phyloP scores from a whole-genome alignment of 2,888 invertebrate species.

The Stenurella melanura region DNA sequence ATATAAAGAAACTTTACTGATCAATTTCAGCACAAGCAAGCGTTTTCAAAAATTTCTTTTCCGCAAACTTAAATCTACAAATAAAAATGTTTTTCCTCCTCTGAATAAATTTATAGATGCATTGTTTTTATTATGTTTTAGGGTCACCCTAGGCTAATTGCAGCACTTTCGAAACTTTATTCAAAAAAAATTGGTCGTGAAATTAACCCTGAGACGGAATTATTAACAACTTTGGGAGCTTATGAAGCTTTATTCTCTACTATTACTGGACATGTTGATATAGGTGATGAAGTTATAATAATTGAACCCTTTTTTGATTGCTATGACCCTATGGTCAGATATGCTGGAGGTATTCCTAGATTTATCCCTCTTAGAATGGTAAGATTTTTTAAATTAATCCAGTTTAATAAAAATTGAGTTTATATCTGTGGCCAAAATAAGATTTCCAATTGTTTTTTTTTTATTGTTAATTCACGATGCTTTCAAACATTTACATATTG shows the following conservation, averaged over 20 bases:
- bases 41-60: neutral
- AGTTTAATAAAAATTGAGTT: neutral
- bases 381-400: conserved; percentile 20
- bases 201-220: conserved; percentile 90
- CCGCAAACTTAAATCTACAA: neutral
- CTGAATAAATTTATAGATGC: too few relatives aligned
- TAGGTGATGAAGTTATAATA: conserved; percentile 94
- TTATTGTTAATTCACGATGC: too few relatives aligned
- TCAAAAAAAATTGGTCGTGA: conserved; percentile 83
- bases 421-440: too few relatives aligned
- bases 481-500: too few relatives aligned
- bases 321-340: conserved; percentile 94
- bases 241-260: conserved; percentile 94
- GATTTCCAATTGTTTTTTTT: too few relatives aligned
- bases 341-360: conserved; percentile 89
- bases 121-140: conserved; percentile 71
- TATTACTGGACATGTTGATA: conserved; percentile 84
- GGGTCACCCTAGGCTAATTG: conserved; percentile 94
- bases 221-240: conserved; percentile 93
- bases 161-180: conserved; percentile 89
- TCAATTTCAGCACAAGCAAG: too few relatives aligned
- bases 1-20: too few relatives aligned
- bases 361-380: conserved; percentile 89
- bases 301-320: conserved; percentile 99
- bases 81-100: neutral